phyloP scores from a whole-genome alignment of 2,888 invertebrate species.

The Platerodrilus igneus region DNA sequence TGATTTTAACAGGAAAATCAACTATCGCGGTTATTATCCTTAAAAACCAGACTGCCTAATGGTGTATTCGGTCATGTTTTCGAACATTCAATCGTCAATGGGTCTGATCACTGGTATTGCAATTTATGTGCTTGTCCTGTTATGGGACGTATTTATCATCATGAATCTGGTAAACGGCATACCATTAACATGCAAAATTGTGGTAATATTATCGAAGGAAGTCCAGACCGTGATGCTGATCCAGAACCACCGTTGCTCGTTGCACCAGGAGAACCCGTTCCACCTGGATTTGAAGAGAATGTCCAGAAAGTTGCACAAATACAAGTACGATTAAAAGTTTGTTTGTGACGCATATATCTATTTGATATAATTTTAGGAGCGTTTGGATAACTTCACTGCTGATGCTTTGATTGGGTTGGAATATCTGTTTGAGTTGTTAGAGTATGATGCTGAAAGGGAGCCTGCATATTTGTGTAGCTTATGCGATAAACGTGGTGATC shows the following conservation, averaged over 20 bases:
- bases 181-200: constrained; percentile 30
- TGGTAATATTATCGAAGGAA: constrained; percentile 12
- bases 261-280: constrained; percentile 64
- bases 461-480: constrained; percentile 72
- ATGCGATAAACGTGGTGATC: constrained; percentile 75
- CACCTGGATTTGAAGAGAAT: constrained; percentile 67
- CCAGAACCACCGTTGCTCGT: constrained; percentile 33
- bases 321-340: too few species aligned
- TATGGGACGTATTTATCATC: constrained; percentile 45
- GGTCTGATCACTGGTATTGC: constrained; percentile 44
- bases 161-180: constrained; percentile 45
- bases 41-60: constrained; percentile 40
- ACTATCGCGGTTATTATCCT: constrained; percentile 39
- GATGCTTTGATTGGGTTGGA: constrained; percentile 67
- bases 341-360: too few species aligned
- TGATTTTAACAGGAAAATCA: constrained; percentile 41
- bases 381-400: constrained; percentile 53
- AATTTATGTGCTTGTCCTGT: constrained; percentile 45
- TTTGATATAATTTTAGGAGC: constrained; percentile 36
- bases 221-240: constrained; percentile 2
- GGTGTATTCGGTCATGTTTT: constrained; percentile 43
- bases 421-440: constrained; percentile 69
- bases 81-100: constrained; percentile 40
- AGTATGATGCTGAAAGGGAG: constrained; percentile 61
- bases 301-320: constrained; percentile 45